Percentiles rank a stretch among this genome's conserved stretches.
Conservation (phyloP, 2,797 vertebrate species). For the Acanthis flammea region DNA sequence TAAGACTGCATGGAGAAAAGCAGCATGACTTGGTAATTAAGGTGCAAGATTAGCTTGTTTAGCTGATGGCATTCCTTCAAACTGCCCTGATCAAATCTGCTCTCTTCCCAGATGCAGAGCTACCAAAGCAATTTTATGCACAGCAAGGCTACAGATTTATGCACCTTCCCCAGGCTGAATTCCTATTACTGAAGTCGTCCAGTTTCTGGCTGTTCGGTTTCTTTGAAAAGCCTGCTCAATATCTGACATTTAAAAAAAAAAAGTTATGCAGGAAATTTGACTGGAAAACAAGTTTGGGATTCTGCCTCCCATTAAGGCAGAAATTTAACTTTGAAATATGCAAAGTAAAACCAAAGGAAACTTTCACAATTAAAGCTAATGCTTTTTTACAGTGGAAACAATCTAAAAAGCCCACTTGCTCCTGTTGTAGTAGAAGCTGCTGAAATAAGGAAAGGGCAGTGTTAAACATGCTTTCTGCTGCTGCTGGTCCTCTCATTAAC, state of each 20-base stretch:
- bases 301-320: neutral
- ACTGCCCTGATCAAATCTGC: neutral
- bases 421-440: neutral
- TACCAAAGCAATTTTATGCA: neutral
- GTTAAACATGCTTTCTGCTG: neutral
- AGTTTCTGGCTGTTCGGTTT: neutral
- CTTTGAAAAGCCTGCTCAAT: neutral
- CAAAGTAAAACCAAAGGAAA: neutral
- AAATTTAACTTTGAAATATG: neutral
- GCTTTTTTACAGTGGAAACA: neutral
- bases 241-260: neutral
- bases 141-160: constrained; percentile 12
- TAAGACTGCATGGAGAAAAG: neutral
- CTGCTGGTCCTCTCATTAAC: neutral
- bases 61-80: neutral
- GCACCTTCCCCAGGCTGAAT: neutral
- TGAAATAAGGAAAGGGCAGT: neutral
- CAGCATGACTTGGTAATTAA: neutral
- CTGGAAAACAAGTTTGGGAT: neutral
- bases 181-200: neutral
- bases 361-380: neutral
- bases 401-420: neutral
- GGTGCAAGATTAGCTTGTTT: neutral
- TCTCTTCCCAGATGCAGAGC: neutral
- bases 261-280: neutral